phyloP scores from a whole-genome alignment of 2,888 invertebrate species.

The Mechanitis messenoides region DNA sequence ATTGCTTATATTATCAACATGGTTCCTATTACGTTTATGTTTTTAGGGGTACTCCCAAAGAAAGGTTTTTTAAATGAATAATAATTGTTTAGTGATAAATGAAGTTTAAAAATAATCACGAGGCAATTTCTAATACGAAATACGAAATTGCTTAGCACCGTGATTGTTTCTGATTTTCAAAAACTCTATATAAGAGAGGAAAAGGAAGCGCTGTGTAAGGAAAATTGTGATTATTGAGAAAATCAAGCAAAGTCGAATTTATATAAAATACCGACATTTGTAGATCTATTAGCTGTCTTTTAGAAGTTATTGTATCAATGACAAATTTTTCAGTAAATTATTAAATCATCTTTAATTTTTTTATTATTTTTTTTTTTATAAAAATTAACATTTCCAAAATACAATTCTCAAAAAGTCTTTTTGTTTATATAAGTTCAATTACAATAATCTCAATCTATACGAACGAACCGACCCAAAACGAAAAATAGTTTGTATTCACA shows the following conservation, averaged over 20 bases:
- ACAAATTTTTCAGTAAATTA: no score
- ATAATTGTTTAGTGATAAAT: conserved; percentile 2
- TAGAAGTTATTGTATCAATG: no score
- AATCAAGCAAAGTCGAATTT: background rate
- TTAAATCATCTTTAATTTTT: no score
- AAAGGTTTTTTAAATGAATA: background rate
- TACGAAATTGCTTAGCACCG: conserved; percentile 19
- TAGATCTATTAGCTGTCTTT: no score
- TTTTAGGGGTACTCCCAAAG: background rate
- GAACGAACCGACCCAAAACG: no score
- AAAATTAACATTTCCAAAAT: no score
- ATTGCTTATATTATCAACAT: conserved; percentile 5
- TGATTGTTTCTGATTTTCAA: conserved; percentile 15
- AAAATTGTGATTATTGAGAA: conserved; percentile 8
- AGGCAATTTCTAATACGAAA: conserved; percentile 1
- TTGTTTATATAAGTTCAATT: no score
- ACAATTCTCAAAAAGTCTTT: no score
- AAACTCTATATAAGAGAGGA: conserved; percentile 18
- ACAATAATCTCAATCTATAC: no score
- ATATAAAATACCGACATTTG: no score
- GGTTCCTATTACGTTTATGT: conserved; percentile 3
- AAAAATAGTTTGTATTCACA: no score
- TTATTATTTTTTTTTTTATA: no score
- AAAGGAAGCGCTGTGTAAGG: conserved; percentile 13
- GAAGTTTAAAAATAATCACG: background rate